phyloP scores from a whole-genome alignment of 2,113 vertebrate species.

The Hippoglossus stenolepis region DNA sequence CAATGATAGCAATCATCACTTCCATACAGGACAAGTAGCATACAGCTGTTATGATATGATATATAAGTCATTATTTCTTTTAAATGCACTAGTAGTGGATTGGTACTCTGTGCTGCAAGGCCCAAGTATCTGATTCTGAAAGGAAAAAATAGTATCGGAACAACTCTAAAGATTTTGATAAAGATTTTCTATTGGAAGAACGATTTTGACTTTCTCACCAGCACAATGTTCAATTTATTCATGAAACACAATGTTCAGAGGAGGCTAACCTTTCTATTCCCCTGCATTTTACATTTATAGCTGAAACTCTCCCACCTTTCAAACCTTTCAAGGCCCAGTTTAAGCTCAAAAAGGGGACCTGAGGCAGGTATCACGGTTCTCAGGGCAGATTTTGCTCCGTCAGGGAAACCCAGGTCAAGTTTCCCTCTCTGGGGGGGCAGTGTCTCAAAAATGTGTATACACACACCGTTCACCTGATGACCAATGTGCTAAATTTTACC shows the following conservation, averaged over 20 bases:
- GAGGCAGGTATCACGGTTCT: constrained; percentile 53
- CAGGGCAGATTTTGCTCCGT: constrained; percentile 58
- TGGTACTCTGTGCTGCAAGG: no score
- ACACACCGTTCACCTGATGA: constrained; percentile 46
- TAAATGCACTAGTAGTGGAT: no score
- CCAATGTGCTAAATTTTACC: constrained; percentile 66
- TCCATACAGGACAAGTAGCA: no score
- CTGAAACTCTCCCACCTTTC: constrained; percentile 41
- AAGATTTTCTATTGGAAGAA: background rate
- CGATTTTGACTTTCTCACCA: constrained; percentile 15
- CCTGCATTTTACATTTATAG: constrained; percentile 48
- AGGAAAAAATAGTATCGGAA: no score
- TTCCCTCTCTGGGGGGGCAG: constrained; percentile 56
- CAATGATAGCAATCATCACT: no score
- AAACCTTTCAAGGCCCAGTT: constrained; percentile 46
- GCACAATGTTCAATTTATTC: constrained; percentile 21
- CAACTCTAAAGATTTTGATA: no score
- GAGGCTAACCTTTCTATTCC: constrained; percentile 35
- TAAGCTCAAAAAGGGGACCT: constrained; percentile 54
- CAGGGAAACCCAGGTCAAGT: constrained; percentile 61
- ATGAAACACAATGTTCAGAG: constrained; percentile 32
- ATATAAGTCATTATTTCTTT: no score
- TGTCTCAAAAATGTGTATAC: constrained; percentile 58
- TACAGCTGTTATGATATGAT: no score
- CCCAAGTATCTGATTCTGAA: no score